Conservation (phyloP, 2,113 vertebrate species). For the Cottus gobio region DNA sequence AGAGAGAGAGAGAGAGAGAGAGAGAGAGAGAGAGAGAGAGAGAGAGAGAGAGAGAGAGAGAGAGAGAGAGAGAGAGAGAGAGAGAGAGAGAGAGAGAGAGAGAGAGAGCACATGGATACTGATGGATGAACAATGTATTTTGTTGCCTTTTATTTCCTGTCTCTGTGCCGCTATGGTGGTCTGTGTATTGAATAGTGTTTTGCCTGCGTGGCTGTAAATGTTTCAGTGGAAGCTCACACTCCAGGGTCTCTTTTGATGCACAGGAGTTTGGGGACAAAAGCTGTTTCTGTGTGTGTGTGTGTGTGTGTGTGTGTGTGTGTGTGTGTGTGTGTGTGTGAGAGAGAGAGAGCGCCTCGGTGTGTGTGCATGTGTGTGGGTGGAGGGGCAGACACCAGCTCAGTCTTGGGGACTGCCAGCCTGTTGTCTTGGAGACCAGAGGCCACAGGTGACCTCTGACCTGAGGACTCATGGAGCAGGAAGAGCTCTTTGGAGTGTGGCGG, state of each 20-base stretch:
- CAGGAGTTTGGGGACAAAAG: slow-evolving; percentile 75
- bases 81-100: not conserved
- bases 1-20: not conserved
- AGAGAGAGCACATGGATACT: not conserved
- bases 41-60: not conserved
- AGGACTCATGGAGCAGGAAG: slow-evolving; percentile 55
- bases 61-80: not conserved
- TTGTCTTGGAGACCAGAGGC: slow-evolving; percentile 83
- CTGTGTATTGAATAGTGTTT: slow-evolving; percentile 45
- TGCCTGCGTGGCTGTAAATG: slow-evolving; percentile 52
- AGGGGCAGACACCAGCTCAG: slow-evolving; percentile 22
- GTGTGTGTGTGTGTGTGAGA: slow-evolving; percentile 22
- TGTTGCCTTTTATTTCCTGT: slow-evolving; percentile 20
- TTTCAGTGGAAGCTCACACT: slow-evolving; percentile 66
- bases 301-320: not conserved
- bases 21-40: not conserved
- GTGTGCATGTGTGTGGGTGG: slow-evolving; percentile 8
- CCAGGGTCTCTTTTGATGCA: slow-evolving; percentile 60
- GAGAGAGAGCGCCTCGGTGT: no score
- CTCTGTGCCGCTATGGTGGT: slow-evolving; percentile 48
- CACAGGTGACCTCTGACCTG: slow-evolving; percentile 80
- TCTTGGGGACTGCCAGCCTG: slow-evolving; percentile 71
- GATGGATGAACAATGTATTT: not conserved
- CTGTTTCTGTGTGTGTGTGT: slow-evolving; percentile 29
- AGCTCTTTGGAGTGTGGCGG: slow-evolving; percentile 54